phyloP scores from a whole-genome alignment of 2,797 vertebrate genomes.

The Pteropus rufus region DNA sequence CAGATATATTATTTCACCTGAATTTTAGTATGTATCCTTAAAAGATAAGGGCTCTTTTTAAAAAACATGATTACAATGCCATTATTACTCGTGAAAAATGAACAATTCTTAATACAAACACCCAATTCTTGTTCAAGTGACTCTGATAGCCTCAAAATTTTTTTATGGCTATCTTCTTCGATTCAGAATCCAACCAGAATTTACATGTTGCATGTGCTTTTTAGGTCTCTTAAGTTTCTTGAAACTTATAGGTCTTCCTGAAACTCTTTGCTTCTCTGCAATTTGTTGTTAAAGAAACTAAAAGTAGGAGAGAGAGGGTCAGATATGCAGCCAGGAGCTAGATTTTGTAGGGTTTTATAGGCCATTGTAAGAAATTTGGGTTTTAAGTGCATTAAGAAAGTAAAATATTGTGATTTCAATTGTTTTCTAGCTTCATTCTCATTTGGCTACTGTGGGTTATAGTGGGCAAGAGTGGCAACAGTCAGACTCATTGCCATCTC shows the following conservation, averaged over 20 bases:
- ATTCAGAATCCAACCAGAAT: neutral
- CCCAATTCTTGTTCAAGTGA: neutral
- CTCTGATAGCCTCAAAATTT: neutral
- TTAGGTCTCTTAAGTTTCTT: neutral
- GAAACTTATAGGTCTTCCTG: neutral
- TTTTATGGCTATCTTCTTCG: neutral
- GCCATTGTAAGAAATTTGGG: neutral
- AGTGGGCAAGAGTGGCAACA: neutral
- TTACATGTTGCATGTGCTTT: neutral
- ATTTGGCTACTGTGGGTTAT: neutral
- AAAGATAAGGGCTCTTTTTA: neutral
- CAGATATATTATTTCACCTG: neutral
- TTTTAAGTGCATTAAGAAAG: neutral
- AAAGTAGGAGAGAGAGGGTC: neutral
- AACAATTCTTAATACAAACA: neutral
- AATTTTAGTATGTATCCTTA: neutral
- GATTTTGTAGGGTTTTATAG: neutral
- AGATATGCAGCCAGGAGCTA: neutral
- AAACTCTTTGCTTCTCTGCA: neutral
- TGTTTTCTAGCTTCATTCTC: neutral
- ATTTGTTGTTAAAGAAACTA: neutral
- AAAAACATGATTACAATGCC: neutral
- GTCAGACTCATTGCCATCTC: neutral
- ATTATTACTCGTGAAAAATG: neutral
- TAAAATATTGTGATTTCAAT: neutral